These are phyloP conservation scores for Anseranas semipalmata DNA, from an alignment of 2,113 vertebrate genomes.

Conservation along the genomic window DNA sequence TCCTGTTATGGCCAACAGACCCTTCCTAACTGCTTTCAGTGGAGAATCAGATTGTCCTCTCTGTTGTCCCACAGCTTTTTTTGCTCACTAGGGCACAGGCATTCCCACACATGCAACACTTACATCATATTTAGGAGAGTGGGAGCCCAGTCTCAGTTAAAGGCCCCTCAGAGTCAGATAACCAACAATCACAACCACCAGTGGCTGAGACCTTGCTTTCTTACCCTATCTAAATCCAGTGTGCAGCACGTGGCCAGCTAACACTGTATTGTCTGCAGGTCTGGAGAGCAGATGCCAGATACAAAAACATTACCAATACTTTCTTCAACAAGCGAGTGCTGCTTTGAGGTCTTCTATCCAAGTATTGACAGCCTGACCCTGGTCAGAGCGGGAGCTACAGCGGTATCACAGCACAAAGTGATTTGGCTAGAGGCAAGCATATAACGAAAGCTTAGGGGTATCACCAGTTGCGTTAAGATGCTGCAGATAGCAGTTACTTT, in stretches of 20 bases:
- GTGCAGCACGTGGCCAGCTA: not conserved
- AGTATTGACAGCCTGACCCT: conserved; percentile 61
- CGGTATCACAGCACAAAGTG: conserved; percentile 62
- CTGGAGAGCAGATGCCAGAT: not conserved
- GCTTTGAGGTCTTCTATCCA: conserved; percentile 54
- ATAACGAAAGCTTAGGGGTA: conserved; percentile 62
- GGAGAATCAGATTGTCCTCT: not conserved
- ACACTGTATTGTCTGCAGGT: not conserved
- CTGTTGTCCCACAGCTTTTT: conserved; percentile 9
- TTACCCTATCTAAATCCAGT: not conserved
- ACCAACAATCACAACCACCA: not conserved
- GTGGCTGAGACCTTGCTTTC: not conserved
- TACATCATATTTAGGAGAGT: conserved; percentile 2
- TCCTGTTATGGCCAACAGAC: conserved; percentile 18
- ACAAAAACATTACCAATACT: conserved; percentile 44
- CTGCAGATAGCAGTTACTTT: conserved; percentile 48
- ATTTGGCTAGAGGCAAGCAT: conserved; percentile 65
- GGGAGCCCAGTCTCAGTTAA: not conserved
- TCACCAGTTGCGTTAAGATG: conserved; percentile 20
- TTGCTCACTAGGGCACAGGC: not conserved
- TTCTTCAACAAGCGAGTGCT: conserved; percentile 40
- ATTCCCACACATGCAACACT: not conserved
- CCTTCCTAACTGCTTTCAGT: conserved; percentile 18
- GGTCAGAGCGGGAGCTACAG: conserved; percentile 44
- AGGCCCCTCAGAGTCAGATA: conserved; percentile 10